phyloP scores from a whole-genome alignment of 2,113 vertebrate genomes.

The Albula glossodonta region DNA sequence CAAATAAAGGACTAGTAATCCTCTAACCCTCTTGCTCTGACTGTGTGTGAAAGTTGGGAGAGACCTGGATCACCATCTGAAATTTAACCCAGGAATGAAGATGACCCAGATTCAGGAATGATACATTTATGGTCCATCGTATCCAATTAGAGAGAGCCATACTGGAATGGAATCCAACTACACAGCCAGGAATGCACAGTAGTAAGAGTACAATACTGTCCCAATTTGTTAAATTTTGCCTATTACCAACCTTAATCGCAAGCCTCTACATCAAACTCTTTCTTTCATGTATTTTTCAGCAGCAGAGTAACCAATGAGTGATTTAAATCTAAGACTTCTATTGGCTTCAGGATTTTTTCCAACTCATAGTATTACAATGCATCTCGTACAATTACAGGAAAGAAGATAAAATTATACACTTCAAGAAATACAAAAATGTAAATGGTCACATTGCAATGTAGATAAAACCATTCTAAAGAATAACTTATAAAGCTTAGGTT shows the following conservation, averaged over 20 bases:
- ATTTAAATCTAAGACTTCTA: neutral
- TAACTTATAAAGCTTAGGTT: constrained; percentile 24
- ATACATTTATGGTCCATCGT: neutral
- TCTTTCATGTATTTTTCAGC: constrained; percentile 4
- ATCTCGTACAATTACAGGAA: neutral
- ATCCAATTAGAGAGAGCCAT: neutral
- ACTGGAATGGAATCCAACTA: neutral
- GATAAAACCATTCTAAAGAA: constrained; percentile 17
- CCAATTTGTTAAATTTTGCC: neutral
- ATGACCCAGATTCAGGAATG: neutral
- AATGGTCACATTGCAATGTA: constrained; percentile 7
- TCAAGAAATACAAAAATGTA: constrained; percentile 1
- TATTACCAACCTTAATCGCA: neutral
- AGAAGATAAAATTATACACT: neutral
- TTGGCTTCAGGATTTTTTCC: neutral
- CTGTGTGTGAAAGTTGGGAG: neutral
- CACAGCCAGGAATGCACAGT: neutral
- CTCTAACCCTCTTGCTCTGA: neutral
- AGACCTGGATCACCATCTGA: neutral
- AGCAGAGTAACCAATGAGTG: neutral
- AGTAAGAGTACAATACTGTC: neutral
- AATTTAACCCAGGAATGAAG: neutral
- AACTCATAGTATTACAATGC: neutral
- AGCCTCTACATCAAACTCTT: neutral
- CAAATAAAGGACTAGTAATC: neutral